A percentile compares a stretch with the other conserved stretches of the same genome.
These are phyloP conservation scores for Regulus satrapa DNA, from an alignment of 2,113 vertebrate species.

Conservation along the genomic window DNA sequence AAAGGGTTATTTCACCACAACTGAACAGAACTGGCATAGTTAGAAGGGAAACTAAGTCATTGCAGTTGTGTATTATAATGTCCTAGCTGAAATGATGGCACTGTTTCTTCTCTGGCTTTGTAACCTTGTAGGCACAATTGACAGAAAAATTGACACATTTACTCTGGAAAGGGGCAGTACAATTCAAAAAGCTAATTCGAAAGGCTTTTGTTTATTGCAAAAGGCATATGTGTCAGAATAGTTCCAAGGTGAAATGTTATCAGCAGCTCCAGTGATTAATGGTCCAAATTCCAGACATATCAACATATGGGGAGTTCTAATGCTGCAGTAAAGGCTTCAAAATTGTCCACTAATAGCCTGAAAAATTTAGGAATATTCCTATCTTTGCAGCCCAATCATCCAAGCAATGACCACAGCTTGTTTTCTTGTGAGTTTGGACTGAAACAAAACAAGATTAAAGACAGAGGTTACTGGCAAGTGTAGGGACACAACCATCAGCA, in stretches of 20 bases:
- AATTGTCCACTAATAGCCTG: not conserved
- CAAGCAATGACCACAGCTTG: not conserved
- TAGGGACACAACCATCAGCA: not conserved
- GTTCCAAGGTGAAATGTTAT: not conserved
- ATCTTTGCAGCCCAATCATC: not conserved
- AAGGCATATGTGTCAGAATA: not conserved
- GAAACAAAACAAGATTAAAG: not conserved
- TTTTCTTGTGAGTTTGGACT: not conserved
- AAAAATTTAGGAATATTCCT: not conserved
- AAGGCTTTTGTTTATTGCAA: not conserved
- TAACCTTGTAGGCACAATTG: not conserved
- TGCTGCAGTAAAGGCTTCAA: not conserved
- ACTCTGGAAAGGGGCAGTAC: not conserved
- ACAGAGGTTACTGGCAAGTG: not conserved
- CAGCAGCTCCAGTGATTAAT: not conserved
- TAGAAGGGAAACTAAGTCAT: not conserved
- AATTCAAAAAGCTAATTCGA: not conserved
- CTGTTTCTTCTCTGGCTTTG: not conserved
- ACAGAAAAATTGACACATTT: not conserved
- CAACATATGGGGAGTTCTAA: not conserved
- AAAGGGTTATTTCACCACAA: not conserved
- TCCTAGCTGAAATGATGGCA: not conserved
- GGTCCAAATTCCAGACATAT: not conserved
- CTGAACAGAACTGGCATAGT: not conserved
- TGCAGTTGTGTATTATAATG: not conserved